Conservation (phyloP, 1,140 invertebrate genomes). For the Ips nitidus region DNA sequence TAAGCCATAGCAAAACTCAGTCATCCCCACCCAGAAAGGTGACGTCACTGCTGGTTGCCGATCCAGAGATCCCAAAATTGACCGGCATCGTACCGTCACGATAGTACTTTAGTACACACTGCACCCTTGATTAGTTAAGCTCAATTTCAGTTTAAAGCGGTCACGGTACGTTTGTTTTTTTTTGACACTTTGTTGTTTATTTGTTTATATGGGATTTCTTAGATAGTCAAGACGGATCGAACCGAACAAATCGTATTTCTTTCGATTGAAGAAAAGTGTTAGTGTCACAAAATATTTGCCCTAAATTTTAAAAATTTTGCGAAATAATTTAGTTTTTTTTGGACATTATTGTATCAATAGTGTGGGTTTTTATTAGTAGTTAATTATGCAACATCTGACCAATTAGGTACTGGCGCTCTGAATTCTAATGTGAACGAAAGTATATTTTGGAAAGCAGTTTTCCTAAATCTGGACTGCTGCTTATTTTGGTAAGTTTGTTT, state of each 20-base stretch:
- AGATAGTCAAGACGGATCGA: neutral
- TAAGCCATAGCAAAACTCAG: slow-evolving; percentile 42
- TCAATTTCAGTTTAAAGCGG: slow-evolving; percentile 18
- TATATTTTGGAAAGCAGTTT: no score
- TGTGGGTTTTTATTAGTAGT: no score
- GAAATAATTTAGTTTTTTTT: no score
- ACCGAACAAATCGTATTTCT: neutral
- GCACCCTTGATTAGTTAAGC: slow-evolving; percentile 35
- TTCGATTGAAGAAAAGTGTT: no score
- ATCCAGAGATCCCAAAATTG: slow-evolving; percentile 42
- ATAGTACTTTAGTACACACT: slow-evolving; percentile 15
- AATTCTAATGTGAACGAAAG: no score
- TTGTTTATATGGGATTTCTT: neutral
- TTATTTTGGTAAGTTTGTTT: no score
- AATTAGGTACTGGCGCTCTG: no score
- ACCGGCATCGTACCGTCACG: slow-evolving; percentile 19
- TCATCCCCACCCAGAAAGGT: slow-evolving; percentile 35
- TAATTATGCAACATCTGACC: no score
- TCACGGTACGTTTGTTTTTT: slow-evolving; percentile 13
- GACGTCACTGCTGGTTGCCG: slow-evolving; percentile 35
- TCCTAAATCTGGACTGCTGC: no score
- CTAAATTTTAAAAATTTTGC: no score
- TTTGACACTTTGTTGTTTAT: slow-evolving; percentile 18
- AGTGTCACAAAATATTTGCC: no score
- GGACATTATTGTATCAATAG: no score